These are phyloP conservation scores for Rhynchonycteris naso DNA, from an alignment of 2,797 vertebrate species.

Conservation along the genomic window DNA sequence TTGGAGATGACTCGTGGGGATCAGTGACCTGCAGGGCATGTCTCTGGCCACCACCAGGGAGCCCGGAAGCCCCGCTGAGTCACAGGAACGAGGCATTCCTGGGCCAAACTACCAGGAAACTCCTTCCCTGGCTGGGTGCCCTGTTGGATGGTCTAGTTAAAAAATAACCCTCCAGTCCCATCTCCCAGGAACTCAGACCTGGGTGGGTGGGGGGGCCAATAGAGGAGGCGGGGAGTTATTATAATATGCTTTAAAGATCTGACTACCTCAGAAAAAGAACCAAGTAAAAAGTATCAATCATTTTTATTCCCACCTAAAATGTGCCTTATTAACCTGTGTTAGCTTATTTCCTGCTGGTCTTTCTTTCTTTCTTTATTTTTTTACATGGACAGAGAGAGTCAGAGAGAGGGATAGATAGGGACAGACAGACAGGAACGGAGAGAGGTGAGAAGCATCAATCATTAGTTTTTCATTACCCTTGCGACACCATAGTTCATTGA, in stretches of 20 bases:
- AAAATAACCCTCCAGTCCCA: not conserved
- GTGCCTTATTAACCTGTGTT: too few species aligned
- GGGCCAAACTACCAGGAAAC: not conserved
- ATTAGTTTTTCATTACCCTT: too few species aligned
- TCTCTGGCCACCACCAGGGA: not conserved
- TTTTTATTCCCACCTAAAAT: too few species aligned
- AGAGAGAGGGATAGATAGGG: too few species aligned
- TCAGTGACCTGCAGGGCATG: constrained; percentile 33
- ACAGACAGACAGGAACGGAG: too few species aligned
- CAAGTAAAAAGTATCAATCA: fast-evolving
- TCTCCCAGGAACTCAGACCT: not conserved
- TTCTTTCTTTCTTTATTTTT: too few species aligned
- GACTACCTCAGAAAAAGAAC: not conserved
- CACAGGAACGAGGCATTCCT: not conserved
- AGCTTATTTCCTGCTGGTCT: not conserved
- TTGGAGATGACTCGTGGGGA: not conserved
- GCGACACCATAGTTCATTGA: too few species aligned
- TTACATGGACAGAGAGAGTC: too few species aligned
- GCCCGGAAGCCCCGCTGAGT: constrained; percentile 46
- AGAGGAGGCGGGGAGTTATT: too few species aligned
- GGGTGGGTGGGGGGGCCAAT: too few species aligned
- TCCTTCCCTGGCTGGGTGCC: not conserved
- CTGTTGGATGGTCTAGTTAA: not conserved
- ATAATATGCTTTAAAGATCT: too few species aligned
- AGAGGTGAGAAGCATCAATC: too few species aligned